Base-by-base conservation (phyloP, 1,140 invertebrate genomes). In the Chymomyza costata region DNA sequence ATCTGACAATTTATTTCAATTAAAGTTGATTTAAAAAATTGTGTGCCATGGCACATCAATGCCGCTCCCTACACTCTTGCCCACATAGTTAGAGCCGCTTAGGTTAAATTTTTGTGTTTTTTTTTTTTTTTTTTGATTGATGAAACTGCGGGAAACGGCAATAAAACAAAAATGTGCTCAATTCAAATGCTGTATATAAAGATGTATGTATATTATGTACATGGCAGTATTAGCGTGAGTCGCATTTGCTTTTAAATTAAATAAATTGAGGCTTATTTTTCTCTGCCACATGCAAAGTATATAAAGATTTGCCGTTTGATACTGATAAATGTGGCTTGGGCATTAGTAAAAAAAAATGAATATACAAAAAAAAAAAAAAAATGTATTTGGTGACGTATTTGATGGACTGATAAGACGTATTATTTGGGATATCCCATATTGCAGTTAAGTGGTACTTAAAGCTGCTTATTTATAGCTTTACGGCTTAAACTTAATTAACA, bases 1-100 rank as follows among this genome's bases (percentile, higher is more conserved):
- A 76, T 70, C 64, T 71, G 71, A 71, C 71, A 78, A 78, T 78
- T 78, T 78, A 78, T 78, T 78, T 78, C 71, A 78, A 78, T 78
- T 78, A 78, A 80, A 80, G 71, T 71, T 78, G 71, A 78, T 78
- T 78, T 78, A 78, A 59, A 78, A 66, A 48, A 71, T 54, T 74
- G 50, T 21, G 10, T 38, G 7, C 50, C 10, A 40, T 32, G 41
- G 30, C 28, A n/a, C n/a, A 28, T 6, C 5, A 28, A 28, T 30
- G 8, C 14, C 8, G 13, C 30, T 37, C 19, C 44, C 52, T 15
- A 6, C 21, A 31, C 38, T 14, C 19, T n/a, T 2, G 8, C 38
- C 16, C 18, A 21, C n/a, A 10, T 16, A 13, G 13, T 18, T 32
- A 31, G 10, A 30, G 10, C n/a, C n/a, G n/a, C n/a, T n/a, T n/a